Evolutionary conservation across 2,888 invertebrate species (phyloP).

Genomic region (Dorcus hopei): DNA sequence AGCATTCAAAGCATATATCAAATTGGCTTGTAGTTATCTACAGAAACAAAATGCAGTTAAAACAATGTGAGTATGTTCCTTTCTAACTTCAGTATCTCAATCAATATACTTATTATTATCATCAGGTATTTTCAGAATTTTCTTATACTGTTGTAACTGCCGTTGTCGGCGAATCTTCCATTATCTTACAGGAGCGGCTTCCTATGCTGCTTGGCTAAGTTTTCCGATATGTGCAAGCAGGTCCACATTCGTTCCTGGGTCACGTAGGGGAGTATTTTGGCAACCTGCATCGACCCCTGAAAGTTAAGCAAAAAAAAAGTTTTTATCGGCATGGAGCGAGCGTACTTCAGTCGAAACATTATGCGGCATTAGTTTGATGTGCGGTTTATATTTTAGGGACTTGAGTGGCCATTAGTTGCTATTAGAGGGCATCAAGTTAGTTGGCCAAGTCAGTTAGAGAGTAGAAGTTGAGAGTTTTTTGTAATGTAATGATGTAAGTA

Average conservation of each 20-base stretch:
- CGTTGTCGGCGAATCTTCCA: too few species aligned
- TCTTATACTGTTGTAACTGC: too few species aligned
- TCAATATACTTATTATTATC: too few species aligned
- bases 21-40: neutral
- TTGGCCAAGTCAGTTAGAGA: neutral
- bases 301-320: constrained; percentile 23
- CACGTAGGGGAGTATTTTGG: constrained; percentile 47
- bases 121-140: too few species aligned
- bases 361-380: constrained; percentile 8
- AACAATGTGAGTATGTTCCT: too few species aligned
- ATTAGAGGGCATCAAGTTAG: neutral
- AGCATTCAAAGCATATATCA: neutral
- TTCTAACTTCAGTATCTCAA: too few species aligned
- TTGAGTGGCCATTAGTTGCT: constrained; percentile 10
- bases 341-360: neutral
- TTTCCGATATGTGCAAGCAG: constrained; percentile 43
- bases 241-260: constrained; percentile 44
- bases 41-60: too few species aligned
- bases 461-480: neutral
- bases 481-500: neutral
- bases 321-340: neutral
- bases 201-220: constrained; percentile 39
- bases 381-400: neutral
- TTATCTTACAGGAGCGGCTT: constrained; percentile 39
- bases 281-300: constrained; percentile 51